A percentile compares a stretch with the other conserved stretches of the same genome.
Conservation (phyloP, 2,113 vertebrate species). For the Ploceus nigricollis region DNA sequence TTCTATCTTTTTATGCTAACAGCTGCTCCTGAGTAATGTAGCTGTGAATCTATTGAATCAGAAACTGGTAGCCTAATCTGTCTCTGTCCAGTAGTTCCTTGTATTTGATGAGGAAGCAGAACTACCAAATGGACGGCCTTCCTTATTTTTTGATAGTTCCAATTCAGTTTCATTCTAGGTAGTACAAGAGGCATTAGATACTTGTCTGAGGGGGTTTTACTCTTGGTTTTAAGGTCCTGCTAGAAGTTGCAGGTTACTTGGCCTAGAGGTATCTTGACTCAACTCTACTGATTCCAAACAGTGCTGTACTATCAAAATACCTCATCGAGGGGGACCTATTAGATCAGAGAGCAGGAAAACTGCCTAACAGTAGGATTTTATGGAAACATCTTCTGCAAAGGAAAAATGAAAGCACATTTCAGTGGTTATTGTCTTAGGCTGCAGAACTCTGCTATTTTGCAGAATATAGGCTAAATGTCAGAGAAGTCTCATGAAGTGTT, state of each 20-base stretch:
- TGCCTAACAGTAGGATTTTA: not conserved
- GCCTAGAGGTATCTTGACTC: not conserved
- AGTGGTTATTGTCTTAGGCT: not conserved
- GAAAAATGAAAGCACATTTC: not conserved
- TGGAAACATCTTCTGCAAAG: not conserved
- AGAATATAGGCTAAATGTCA: not conserved
- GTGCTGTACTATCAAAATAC: not conserved
- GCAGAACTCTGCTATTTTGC: not conserved
- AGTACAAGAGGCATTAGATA: not conserved
- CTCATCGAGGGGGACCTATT: rapidly evolving
- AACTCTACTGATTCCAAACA: not conserved
- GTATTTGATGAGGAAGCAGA: not conserved
- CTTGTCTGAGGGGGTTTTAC: not conserved
- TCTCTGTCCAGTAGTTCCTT: not conserved
- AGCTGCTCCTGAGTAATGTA: not conserved
- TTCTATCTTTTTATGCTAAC: not conserved
- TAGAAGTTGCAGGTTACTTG: not conserved
- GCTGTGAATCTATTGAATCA: not conserved
- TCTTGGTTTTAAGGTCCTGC: not conserved
- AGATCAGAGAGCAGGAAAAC: not conserved
- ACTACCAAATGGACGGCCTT: not conserved
- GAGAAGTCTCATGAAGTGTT: not conserved
- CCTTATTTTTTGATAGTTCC: not conserved
- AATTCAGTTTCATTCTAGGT: not conserved
- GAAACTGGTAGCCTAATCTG: not conserved